phyloP scores from a whole-genome alignment of 2,113 vertebrate species.

The Meles meles region DNA sequence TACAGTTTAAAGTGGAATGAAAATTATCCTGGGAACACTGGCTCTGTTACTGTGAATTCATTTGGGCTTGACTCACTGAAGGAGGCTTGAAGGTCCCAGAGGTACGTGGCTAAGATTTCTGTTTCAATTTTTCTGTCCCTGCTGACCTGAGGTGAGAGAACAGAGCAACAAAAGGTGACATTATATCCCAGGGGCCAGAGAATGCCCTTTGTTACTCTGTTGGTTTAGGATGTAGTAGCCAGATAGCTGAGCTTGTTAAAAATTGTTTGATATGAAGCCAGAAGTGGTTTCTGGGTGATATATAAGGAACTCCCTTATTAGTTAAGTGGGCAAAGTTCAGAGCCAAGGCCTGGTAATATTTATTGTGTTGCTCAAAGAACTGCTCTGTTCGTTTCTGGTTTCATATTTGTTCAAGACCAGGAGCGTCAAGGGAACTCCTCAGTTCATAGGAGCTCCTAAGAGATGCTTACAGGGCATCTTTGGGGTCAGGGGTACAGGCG shows the following conservation, averaged over 20 bases:
- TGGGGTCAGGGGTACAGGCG: background rate
- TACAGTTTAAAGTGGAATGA: slow-evolving; percentile 43
- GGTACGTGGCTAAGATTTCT: background rate
- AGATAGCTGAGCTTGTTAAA: slow-evolving; percentile 18
- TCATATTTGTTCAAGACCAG: background rate
- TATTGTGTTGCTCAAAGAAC: slow-evolving; percentile 32
- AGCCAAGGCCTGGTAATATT: background rate
- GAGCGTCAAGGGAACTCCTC: background rate
- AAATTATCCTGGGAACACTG: slow-evolving; percentile 36
- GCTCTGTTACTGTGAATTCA: slow-evolving; percentile 18
- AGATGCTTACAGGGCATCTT: background rate
- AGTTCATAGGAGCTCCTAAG: background rate
- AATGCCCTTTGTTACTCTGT: background rate
- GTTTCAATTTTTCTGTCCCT: background rate
- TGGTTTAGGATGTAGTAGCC: background rate
- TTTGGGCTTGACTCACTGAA: background rate
- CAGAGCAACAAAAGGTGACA: background rate
- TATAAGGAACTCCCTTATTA: background rate
- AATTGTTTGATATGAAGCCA: slow-evolving; percentile 45
- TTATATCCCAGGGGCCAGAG: background rate
- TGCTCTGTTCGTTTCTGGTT: slow-evolving; percentile 4
- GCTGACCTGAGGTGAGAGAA: background rate
- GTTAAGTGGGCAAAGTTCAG: background rate
- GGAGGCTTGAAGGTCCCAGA: slow-evolving; percentile 6
- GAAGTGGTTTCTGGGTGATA: slow-evolving; percentile 43